Evolutionary conservation across 2,113 vertebrate genomes (phyloP), one percentile per base, ranked within the genome.

Genomic region (Xyliphius kryptos): DNA sequence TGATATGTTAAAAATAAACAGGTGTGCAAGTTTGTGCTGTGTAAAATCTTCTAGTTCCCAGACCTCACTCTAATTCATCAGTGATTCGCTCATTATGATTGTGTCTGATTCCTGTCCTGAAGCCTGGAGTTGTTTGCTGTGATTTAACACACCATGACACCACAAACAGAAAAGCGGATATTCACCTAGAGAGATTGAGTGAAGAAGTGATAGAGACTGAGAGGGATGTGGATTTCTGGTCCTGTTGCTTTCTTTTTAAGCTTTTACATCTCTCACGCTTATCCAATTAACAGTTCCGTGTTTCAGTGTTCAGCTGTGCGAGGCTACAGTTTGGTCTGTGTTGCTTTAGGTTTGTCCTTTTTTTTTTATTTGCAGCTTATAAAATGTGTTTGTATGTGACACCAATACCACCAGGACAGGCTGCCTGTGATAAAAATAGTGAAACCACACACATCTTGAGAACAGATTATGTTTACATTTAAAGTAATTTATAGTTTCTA

Each of bases 51-150:
- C 44, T 54, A 58, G 54, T 61, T 67, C 56, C 52, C 52, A 76
- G 75, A 74, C 65, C 43, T 49, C 12, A 21, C 19, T 78, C 79
- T 71, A 76, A 69, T 76, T 62, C 62, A 52, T 66, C 66, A 11
- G 55, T 66, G 73, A 80, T 74, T 46, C 38, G 63, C 46, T 67
- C 52, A 21, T 21, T 43, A 13, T 22, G 14, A 12, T 19, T 54
- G 38, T 58, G 8, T 57, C 38, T 63, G 46, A 32, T 44, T 54
- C 19, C 53, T 63, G 41, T 71, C 69, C 80, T 72, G 69, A 65
- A 79, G 77, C 80, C 65, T 53, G 67, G 74, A 81, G 82, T 82
- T 79, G 77, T 78, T 53, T 85, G 76, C 71, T 51, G 61, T 70
- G 55, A 70, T 70, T 75, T 46, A 71, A 75, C 71, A 49, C 56